Evolutionary conservation across 2,888 invertebrate genomes (phyloP), one percentile per base, ranked within the genome.

Genomic region (Megastigmus dorsalis): DNA sequence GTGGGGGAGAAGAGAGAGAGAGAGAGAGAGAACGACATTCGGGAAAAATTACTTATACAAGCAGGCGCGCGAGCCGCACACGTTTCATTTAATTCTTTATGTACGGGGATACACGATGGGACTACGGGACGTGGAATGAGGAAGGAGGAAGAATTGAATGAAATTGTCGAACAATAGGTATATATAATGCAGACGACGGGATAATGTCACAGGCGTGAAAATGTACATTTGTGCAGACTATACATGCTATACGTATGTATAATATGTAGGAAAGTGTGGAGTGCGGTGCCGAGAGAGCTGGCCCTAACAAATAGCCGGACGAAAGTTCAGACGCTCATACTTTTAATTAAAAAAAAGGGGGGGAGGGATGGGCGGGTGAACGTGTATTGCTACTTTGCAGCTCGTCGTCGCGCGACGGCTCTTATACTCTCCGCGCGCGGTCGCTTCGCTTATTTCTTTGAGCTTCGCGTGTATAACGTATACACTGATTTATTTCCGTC

Each of bases 111-210:
- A 15, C n/a, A 20, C 23, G 5, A 3, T 6, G 18, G 30, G n/a
- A n/a, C n/a, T n/a, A n/a, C n/a, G n/a, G 2, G 10, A 2, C 23
- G 28, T 2, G 15, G 7, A 18, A 15, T 30, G 33, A 13, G 38
- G 48, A 43, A 59, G n/a, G n/a, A 30, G 59, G 63, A 48, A 74
- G 76, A 79, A 82, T 82, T 78, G 74, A 80, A 76, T 80, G 60
- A 80, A 83, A 83, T 82, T 80, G 79, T 76, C 62, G 80, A 67
- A 82, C 82, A 82, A 82, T 82, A 48, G 60, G 45, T 60, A n/a
- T n/a, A n/a, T n/a, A n/a, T n/a, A n/a, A n/a, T n/a, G n/a, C 60
- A 78, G 78, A 33, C 15, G 77, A 41, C 38, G 18, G 48, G 43
- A 52, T 52, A 50, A 26, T 41, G 26, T 28, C 52, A n/a, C n/a